Evolutionary conservation across 2,113 vertebrate species (phyloP), one percentile per base, ranked within the genome.

Genomic region (Colaptes auratus): DNA sequence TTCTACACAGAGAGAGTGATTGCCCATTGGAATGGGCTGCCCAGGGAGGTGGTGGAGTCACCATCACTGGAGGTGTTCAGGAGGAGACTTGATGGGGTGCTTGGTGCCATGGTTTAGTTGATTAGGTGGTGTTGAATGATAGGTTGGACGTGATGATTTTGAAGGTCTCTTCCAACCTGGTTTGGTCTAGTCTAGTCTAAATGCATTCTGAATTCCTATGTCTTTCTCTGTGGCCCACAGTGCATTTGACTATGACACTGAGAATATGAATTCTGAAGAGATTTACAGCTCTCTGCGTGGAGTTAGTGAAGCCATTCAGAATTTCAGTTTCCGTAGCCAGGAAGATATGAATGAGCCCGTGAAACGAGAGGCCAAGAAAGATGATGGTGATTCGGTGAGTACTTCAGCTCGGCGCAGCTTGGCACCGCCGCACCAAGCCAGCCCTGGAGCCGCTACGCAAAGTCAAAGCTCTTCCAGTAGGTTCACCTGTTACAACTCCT

Each of bases 191-290:
- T n/a, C n/a, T n/a, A n/a, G n/a, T n/a, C n/a, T n/a, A n/a, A n/a
- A n/a, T n/a, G n/a, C 11, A 39, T 39, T 39, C 39, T 76, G 66
- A 66, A 65, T 79, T 78, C 28, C 10, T 44, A 0, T 55, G 9
- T 92, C 64, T 12, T 69, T 64, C 19, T 92, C 19, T 0, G 0
- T 85, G 64, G 48, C 56, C 17, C 92, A 67, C 97, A 99, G 99
- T 98, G 98, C 99, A 94, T 99, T 99, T 97, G 99, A 99, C 96
- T 99, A 99, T 42, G 99, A 99, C 97, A 99, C 99, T 35, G 99
- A 99, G 97, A 99, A 99, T 91, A 99, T 99, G 99, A 99, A 99
- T 97, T 99, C 99, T 13, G 99, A 99, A 97, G 99, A 99, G 96
- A 99, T 99, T 97, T 99, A 99, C 97, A 99, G 99, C 95, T 99